These are phyloP conservation scores for Tachina lurida DNA, from an alignment of 2,888 invertebrate species.

Conservation along the genomic window DNA sequence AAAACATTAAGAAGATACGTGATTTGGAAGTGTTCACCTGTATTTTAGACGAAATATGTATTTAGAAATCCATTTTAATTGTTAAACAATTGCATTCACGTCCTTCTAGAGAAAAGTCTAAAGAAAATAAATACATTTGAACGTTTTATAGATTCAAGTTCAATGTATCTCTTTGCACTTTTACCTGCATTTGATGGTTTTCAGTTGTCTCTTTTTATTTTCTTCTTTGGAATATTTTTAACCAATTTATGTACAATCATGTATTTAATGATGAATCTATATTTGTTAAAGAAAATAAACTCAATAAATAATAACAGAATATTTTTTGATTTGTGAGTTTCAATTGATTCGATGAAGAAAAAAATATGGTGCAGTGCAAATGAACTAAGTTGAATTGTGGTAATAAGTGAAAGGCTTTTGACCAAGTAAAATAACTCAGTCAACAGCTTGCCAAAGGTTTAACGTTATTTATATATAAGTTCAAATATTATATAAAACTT, in stretches of 20 bases:
- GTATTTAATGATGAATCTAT: slow-evolving; percentile 17
- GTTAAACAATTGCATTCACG: no score
- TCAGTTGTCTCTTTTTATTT: background rate
- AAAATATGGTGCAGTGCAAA: background rate
- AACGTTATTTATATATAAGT: background rate
- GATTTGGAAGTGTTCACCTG: no score
- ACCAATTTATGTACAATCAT: slow-evolving; percentile 39
- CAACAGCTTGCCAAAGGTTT: background rate
- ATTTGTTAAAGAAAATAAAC: slow-evolving; percentile 17
- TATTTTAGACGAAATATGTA: no score
- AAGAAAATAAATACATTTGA: slow-evolving; percentile 6
- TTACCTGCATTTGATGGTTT: slow-evolving; percentile 11
- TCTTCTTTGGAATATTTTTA: background rate
- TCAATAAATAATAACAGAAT: background rate
- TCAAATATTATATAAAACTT: no score
- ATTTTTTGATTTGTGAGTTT: background rate
- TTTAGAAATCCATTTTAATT: no score
- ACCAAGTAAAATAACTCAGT: background rate
- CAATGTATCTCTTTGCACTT: slow-evolving; percentile 7
- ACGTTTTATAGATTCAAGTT: slow-evolving; percentile 10
- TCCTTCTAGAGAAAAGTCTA: background rate
- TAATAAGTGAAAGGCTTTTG: background rate
- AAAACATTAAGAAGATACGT: no score
- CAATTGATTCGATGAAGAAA: background rate
- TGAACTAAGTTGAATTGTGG: background rate